Evolutionary conservation across 2,797 vertebrate genomes (phyloP).

Genomic region (Clarias pachynema): DNA sequence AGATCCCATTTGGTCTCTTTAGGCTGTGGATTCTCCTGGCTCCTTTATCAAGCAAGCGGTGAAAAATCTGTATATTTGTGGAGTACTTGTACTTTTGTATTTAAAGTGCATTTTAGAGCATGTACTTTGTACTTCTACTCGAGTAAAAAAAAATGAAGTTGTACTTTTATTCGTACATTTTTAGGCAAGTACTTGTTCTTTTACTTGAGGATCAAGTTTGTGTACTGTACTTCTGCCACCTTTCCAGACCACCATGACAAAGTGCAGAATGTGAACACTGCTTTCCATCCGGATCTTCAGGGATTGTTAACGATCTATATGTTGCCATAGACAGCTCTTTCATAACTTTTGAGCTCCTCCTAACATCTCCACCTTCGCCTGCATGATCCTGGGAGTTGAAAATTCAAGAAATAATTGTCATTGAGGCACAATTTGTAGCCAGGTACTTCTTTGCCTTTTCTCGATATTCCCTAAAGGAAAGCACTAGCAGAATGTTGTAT

Average conservation of each 20-base stretch:
- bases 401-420: not conserved
- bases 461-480: not conserved
- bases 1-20: too few species aligned
- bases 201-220: too few species aligned
- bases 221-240: too few species aligned
- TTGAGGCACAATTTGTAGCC: not conserved
- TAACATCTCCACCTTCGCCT: conserved; percentile 24
- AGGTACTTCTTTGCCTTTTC: not conserved
- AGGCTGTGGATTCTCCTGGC: too few species aligned
- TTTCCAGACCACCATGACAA: not conserved
- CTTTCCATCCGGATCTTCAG: not conserved
- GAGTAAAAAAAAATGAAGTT: too few species aligned
- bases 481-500: not conserved
- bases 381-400: conserved; percentile 31
- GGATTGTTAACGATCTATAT: conserved; percentile 4
- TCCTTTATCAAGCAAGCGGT: too few species aligned
- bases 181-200: too few species aligned
- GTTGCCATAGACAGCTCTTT: conserved; percentile 9
- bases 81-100: too few species aligned
- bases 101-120: too few species aligned
- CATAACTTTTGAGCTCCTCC: conserved; percentile 37
- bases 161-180: too few species aligned
- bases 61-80: too few species aligned
- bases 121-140: too few species aligned
- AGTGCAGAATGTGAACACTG: not conserved